A percentile compares a stretch with the other conserved stretches of the same genome.
These are phyloP conservation scores for Lacerta bilineata DNA, from an alignment of 2,797 vertebrate genomes.

Conservation along the genomic window DNA sequence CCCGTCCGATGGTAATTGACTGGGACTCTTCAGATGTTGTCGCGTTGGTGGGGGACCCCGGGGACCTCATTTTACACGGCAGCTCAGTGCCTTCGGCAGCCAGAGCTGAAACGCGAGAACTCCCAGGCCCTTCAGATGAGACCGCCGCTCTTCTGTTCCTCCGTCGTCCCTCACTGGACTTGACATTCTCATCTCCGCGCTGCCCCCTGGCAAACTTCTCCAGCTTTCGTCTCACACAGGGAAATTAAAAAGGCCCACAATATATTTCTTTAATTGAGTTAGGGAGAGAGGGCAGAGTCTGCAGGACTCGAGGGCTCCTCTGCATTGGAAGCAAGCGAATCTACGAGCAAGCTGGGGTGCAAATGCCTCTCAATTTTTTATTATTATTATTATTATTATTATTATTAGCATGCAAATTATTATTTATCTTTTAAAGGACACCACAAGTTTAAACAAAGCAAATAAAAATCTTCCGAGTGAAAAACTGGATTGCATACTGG, in stretches of 20 bases:
- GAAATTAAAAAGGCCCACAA: constrained; percentile 70
- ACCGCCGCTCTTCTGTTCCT: constrained; percentile 51
- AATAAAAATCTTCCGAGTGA: not conserved
- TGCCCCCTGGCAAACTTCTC: constrained; percentile 68
- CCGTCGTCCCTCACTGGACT: constrained; percentile 68
- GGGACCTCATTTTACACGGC: constrained; percentile 65
- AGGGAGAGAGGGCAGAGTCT: constrained; percentile 1
- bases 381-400: too few species aligned
- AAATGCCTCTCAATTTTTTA: constrained; percentile 18
- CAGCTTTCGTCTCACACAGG: constrained; percentile 61
- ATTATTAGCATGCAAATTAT: constrained; percentile 38
- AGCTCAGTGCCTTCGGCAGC: not conserved
- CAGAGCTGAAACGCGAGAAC: constrained; percentile 49
- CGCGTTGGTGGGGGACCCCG: constrained; percentile 53
- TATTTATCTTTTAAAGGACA: constrained; percentile 20
- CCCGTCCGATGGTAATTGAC: not conserved
- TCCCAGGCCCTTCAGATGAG: constrained; percentile 46
- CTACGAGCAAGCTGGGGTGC: constrained; percentile 19
- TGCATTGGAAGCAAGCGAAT: accelerated
- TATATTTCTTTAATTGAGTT: constrained; percentile 70
- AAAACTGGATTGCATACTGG: not conserved
- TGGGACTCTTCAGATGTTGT: constrained; percentile 55
- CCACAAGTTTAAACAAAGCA: not conserved
- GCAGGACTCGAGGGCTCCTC: constrained; percentile 12
- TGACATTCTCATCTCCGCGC: constrained; percentile 73